A percentile compares a stretch with the other conserved stretches of the same genome.
These are phyloP conservation scores for Cassiopea andromeda DNA, from an alignment of 30 jellyfish, hydroid and myxozoan genomes.

Conservation along the genomic window DNA sequence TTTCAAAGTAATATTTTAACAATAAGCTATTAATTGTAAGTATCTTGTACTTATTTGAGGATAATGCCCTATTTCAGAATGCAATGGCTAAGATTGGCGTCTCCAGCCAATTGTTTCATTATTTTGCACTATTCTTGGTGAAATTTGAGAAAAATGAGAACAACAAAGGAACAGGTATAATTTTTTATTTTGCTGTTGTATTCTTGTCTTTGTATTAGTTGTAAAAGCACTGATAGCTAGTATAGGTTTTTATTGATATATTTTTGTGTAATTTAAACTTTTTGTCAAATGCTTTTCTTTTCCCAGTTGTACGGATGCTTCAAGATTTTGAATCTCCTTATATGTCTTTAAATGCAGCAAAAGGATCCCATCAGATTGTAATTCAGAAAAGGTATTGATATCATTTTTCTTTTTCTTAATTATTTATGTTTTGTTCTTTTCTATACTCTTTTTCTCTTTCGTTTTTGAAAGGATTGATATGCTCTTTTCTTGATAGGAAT, in stretches of 20 bases:
- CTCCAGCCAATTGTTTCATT: constrained; percentile 59
- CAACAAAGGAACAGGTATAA: constrained; percentile 41
- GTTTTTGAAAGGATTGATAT: too few species aligned
- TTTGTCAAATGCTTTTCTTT: neutral
- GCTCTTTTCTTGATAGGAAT: too few species aligned
- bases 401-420: neutral
- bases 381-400: constrained; percentile 73
- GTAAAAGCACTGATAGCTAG: too few species aligned
- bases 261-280: neutral
- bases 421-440: neutral
- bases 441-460: too few species aligned
- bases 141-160: constrained; percentile 41
- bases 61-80: constrained; percentile 19
- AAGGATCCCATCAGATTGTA: constrained; percentile 74
- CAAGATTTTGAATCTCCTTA: constrained; percentile 95
- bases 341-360: constrained; percentile 70
- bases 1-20: neutral
- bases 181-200: neutral
- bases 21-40: neutral
- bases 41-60: neutral
- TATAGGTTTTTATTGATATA: too few species aligned
- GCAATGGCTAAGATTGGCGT: constrained; percentile 95
- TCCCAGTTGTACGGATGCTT: constrained; percentile 85
- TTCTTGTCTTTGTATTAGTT: neutral
- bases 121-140: constrained; percentile 86